These are phyloP conservation scores for Alligator mississippiensis DNA, from an alignment of 2,113 vertebrate species.

Conservation along the genomic window DNA sequence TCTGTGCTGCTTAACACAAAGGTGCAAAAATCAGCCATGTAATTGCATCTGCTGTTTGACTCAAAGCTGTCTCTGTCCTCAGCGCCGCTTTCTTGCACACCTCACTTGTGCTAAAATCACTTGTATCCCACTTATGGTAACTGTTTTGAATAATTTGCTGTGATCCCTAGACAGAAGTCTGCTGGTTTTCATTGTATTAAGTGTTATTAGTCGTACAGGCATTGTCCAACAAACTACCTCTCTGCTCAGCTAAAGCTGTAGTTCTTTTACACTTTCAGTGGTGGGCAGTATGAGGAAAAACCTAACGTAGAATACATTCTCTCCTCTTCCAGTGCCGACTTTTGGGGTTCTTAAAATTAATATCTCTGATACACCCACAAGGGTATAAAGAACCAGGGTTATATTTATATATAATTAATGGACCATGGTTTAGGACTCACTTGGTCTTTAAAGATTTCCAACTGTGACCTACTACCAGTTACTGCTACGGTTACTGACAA, in stretches of 20 bases:
- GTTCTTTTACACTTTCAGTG: not conserved
- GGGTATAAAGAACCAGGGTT: not conserved
- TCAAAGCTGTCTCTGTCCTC: not conserved
- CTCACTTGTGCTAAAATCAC: accelerated
- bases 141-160: not conserved
- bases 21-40: not conserved
- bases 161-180: not conserved
- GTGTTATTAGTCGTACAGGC: not conserved
- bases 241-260: not conserved
- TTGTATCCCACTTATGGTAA: not conserved
- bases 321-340: not conserved
- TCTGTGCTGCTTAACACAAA: accelerated
- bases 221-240: not conserved
- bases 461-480: not conserved
- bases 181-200: not conserved
- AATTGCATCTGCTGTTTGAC: not conserved
- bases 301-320: not conserved
- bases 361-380: not conserved
- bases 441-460: not conserved
- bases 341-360: not conserved
- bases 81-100: not conserved
- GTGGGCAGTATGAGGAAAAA: not conserved
- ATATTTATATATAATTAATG: not conserved
- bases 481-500: not conserved
- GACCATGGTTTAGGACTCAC: not conserved